Evolutionary conservation across 2,113 vertebrate species (phyloP), one percentile per base, ranked within the genome.

Genomic region (Marcusenius ussheri): DNA sequence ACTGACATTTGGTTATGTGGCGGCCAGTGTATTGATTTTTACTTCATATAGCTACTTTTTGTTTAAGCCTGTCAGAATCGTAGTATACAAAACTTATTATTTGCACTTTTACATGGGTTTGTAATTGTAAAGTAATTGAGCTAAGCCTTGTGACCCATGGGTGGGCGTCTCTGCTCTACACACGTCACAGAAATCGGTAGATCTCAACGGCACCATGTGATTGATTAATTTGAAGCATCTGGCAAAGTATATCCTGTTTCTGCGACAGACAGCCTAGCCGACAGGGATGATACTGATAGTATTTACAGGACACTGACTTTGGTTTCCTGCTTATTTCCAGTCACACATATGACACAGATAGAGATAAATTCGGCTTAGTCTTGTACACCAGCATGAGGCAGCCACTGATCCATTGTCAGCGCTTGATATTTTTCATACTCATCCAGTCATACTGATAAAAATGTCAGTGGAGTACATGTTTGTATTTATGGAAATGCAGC

Each of bases 401-500:
- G 47, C 49, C 51, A 50, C 80, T 27, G 53, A 70, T 47, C 77
- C 80, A 39, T 6, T 58, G 27, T 50, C 84, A 77, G 89, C 89
- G 85, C 89, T 90, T 90, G 66, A 62, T 2, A 85, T 17, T 80
- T n/a, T 10, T 62, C 83, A 58, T 27, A 53, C 77, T 66, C 49
- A 84, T 27, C 42, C n/a, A 39, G 24, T 89, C 24, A 85, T 9
- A 85, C 35, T 62, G 10, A 35, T 89, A 39, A n/a, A 86, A 87
- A 70, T 90, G 42, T 51, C 66, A 42, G 11, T 11, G 35, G 88
- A 88, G 51, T 42, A 88, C 31, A 87, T 85, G 84, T 87, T 87
- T 90, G 85, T 87, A 83, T 88, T 88, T 83, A 88, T 88, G 56
- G 62, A 87, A 77, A 88, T 90, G 90, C 70, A 90, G 74, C 50